Evolutionary conservation across 2,113 vertebrate genomes (phyloP).

Genomic region (Rhombomys opimus): DNA sequence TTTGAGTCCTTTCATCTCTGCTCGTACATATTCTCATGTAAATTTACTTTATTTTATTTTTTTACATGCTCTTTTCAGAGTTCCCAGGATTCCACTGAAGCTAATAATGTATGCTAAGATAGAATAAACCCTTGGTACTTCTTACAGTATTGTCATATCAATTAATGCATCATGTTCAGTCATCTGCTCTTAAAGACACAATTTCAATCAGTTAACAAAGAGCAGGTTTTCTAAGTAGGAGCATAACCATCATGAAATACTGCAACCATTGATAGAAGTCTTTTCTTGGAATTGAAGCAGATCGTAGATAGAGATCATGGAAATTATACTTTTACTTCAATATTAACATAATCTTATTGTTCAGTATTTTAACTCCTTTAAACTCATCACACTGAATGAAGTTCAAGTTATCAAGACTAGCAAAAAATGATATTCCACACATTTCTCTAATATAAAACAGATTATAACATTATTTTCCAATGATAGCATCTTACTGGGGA

Average conservation of each 20-base stretch:
- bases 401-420: not conserved
- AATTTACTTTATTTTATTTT: not conserved
- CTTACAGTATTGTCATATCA: not conserved
- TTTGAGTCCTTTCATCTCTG: not conserved
- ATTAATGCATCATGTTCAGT: not conserved
- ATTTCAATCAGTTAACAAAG: not conserved
- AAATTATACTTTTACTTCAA: not conserved
- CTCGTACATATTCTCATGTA: not conserved
- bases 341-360: not conserved
- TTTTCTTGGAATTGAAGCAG: not conserved
- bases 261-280: not conserved
- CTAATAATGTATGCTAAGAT: not conserved
- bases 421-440: not conserved
- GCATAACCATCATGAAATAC: not conserved
- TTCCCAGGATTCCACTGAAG: not conserved
- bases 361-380: not conserved
- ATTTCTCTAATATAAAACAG: not conserved
- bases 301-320: not conserved
- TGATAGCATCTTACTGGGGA: not conserved
- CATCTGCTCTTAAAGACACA: not conserved
- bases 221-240: not conserved
- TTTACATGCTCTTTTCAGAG: not conserved
- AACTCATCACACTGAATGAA: not conserved
- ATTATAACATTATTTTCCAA: not conserved
- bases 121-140: not conserved